phyloP scores from a whole-genome alignment of 2,888 invertebrate genomes.

The Willowsia nigromaculata region DNA sequence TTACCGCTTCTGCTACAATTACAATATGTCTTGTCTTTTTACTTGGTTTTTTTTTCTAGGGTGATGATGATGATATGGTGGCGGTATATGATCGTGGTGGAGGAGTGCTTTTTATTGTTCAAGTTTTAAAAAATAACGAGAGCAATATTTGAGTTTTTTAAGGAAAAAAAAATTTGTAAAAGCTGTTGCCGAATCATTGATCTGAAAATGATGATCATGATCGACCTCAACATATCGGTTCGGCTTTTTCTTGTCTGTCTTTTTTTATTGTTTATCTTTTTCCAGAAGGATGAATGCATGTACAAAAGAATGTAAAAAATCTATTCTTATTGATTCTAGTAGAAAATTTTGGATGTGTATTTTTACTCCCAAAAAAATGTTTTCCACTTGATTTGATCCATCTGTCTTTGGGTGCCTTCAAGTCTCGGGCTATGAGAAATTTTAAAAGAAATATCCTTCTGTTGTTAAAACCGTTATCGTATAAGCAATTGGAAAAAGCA shows the following conservation, averaged over 20 bases:
- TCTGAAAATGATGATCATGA: background rate
- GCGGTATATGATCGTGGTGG: background rate
- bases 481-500: background rate
- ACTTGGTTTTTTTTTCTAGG: too few relatives aligned
- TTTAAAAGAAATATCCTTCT: too few relatives aligned
- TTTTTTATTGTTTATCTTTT: constrained; percentile 31
- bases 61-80: constrained; percentile 12
- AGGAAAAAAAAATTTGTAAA: background rate
- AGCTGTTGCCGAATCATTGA: constrained; percentile 15
- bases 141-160: background rate
- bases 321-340: background rate
- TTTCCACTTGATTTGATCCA: constrained; percentile 23
- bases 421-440: too few relatives aligned
- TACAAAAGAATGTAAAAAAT: background rate
- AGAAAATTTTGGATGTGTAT: background rate
- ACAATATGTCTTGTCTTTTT: constrained; percentile 36
- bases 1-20: constrained; percentile 27
- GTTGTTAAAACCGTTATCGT: background rate
- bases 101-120: constrained; percentile 26
- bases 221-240: background rate
- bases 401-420: constrained; percentile 2
- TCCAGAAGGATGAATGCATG: background rate
- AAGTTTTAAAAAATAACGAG: background rate
- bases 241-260: background rate
- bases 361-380: background rate